A percentile compares a stretch with the other conserved stretches of the same genome.
phyloP scores from a whole-genome alignment of 2,797 vertebrate genomes.

The Schizopygopsis pylzovi region DNA sequence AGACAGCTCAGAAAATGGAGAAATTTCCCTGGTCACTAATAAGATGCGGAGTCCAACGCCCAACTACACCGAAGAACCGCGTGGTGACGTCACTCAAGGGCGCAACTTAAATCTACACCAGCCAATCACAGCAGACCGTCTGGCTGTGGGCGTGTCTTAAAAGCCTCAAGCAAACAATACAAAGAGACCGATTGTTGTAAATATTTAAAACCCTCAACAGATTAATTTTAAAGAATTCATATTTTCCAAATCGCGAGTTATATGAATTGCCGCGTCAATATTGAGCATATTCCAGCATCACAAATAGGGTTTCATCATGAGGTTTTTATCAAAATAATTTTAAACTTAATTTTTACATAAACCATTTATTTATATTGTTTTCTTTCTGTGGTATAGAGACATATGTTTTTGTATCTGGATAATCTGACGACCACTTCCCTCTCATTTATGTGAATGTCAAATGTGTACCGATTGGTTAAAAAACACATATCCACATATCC shows the following conservation, averaged over 20 bases:
- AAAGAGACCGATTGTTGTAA: constrained; percentile 75
- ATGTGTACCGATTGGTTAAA: neutral
- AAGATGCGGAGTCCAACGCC: constrained; percentile 98
- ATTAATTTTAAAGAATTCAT: neutral
- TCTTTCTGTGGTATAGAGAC: neutral
- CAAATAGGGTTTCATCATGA: neutral
- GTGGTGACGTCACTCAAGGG: constrained; percentile 89
- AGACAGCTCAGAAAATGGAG: constrained; percentile 95
- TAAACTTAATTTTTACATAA: neutral
- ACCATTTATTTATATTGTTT: neutral
- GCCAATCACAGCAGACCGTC: neutral
- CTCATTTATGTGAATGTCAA: neutral
- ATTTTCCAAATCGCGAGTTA: neutral
- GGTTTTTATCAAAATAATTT: neutral
- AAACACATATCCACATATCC: too few species aligned
- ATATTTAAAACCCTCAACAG: constrained; percentile 66
- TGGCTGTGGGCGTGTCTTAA: constrained; percentile 76
- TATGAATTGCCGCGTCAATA: neutral
- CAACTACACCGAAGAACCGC: constrained; percentile 93
- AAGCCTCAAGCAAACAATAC: constrained; percentile 84
- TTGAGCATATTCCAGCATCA: neutral
- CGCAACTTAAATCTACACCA: constrained; percentile 71
- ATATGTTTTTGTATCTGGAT: neutral
- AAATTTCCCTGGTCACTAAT: constrained; percentile 94
- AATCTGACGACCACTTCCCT: neutral